Evolutionary conservation across 2,888 invertebrate genomes (phyloP).

Genomic region (Mythimna loreyi): DNA sequence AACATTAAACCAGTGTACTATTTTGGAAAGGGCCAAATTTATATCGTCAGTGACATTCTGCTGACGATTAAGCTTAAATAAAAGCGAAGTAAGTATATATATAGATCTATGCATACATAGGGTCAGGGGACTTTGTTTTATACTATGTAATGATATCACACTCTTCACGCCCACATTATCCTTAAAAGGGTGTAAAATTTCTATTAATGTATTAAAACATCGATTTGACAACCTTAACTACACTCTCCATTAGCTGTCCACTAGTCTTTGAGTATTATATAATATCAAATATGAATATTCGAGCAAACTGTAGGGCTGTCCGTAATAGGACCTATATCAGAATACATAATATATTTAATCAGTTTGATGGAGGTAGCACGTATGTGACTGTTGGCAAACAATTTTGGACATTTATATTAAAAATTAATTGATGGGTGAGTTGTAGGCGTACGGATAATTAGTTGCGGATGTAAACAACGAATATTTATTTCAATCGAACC

Average conservation of each 20-base stretch:
- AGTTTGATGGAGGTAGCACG: slow-evolving; percentile 41
- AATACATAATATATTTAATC: slow-evolving; percentile 31
- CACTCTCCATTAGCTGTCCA: slow-evolving; percentile 40
- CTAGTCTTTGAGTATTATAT: slow-evolving; percentile 33
- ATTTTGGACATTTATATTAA: slow-evolving; percentile 19
- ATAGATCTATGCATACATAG: too few species aligned
- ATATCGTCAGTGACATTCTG: too few species aligned
- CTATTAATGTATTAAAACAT: background rate
- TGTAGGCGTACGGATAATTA: background rate
- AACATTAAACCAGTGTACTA: too few species aligned
- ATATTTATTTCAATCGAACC: too few species aligned
- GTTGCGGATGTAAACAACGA: too few species aligned
- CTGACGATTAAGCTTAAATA: too few species aligned
- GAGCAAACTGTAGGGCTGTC: slow-evolving; percentile 24
- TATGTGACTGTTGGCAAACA: slow-evolving; percentile 21
- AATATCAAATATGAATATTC: slow-evolving; percentile 47
- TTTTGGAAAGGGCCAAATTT: too few species aligned
- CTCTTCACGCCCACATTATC: too few species aligned
- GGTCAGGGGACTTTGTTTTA: too few species aligned
- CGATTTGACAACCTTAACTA: slow-evolving; percentile 44
- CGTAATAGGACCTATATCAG: slow-evolving; percentile 26
- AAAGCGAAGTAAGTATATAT: too few species aligned
- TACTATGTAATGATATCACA: too few species aligned
- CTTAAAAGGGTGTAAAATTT: too few species aligned
- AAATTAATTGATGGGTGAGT: slow-evolving; percentile 14